Evolutionary conservation across 2,113 vertebrate species (phyloP), one percentile per base, ranked within the genome.

Genomic region (Helogale parvula): DNA sequence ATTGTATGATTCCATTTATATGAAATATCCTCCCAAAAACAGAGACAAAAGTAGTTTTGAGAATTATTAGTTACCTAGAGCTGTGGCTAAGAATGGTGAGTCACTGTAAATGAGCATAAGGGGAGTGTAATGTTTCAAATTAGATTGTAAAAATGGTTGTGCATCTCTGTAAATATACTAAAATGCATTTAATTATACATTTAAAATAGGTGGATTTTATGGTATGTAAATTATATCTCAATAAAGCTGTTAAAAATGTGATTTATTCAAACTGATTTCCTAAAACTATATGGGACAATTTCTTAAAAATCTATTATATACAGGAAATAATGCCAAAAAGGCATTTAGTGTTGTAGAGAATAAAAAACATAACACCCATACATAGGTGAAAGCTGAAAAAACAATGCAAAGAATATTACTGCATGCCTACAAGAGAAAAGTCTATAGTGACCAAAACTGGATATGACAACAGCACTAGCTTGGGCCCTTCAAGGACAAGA

Each of bases 211-310:
- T 83, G 1, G 31, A 72, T 38, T 94, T 90, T 68, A 85, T 6
- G 31, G 45, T 81, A 80, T 89, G 38, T 77, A 82, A 95, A 94
- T 52, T 47, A 6, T 9, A 50, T 29, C n/a, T 88, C 77, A 63
- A 85, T 41, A 90, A 95, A 95, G 60, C 27, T 92, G 21, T 68
- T 41, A 87, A 88, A 87, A 84, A 60, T 83, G 35, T 93, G 23
- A 90, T 29, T 90, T 86, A 90, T 21, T 82, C 50, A 82, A 72
- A 88, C 54, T 66, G 52, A 79, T 68, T 90, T 84, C 29, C 69
- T 85, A 94, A 87, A 92, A 94, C 57, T 23, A 72, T 41, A 45
- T 12, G 90, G 15, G 21, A 54, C n/a, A 88, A 7, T 88, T 71
- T 76, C 68, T 47, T 83, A 86, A 94, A 97, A 92, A 45, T 57